Percentiles rank a stretch among this genome's conserved stretches.
Conservation (phyloP, 1,140 invertebrate species). For the Drosophila santomea region DNA sequence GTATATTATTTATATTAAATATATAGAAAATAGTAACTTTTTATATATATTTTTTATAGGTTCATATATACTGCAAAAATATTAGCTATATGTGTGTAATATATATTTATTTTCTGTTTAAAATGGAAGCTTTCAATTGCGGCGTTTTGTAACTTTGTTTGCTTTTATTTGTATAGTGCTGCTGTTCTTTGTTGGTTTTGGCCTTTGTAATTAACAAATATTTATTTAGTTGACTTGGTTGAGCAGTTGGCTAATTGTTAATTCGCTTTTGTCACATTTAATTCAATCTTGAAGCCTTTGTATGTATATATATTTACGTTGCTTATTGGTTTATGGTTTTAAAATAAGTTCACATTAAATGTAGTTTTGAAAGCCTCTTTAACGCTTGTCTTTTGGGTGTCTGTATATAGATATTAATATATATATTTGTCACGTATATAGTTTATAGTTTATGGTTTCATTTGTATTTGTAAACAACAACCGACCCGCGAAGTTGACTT, state of each 20-base stretch:
- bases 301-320: constrained; percentile 17
- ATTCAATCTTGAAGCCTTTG: constrained; percentile 24
- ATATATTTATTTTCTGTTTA: constrained; percentile 44
- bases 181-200: constrained; percentile 25
- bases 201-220: constrained; percentile 58
- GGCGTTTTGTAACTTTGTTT: constrained; percentile 81
- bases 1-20: constrained; percentile 3
- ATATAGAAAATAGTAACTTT: constrained; percentile 68
- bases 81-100: constrained; percentile 28
- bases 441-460: constrained; percentile 8
- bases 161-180: constrained; percentile 62
- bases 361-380: constrained; percentile 61
- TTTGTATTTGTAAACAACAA: constrained; percentile 30
- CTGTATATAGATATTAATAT: constrained; percentile 36
- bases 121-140: constrained; percentile 83
- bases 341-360: constrained; percentile 29
- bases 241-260: constrained; percentile 31
- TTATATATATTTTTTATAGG: constrained; percentile 43
- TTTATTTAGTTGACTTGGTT: constrained; percentile 48
- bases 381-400: constrained; percentile 41
- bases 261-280: constrained; percentile 33
- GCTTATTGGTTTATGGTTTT: constrained; percentile 29
- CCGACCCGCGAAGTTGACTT: constrained; percentile 49
- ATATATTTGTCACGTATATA: constrained; percentile 8
- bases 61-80: constrained; percentile 54